A percentile compares a stretch with the other conserved stretches of the same genome.
Evolutionary conservation across 2,888 invertebrate species (phyloP).

Genomic region (Schizotus pectinicornis): DNA sequence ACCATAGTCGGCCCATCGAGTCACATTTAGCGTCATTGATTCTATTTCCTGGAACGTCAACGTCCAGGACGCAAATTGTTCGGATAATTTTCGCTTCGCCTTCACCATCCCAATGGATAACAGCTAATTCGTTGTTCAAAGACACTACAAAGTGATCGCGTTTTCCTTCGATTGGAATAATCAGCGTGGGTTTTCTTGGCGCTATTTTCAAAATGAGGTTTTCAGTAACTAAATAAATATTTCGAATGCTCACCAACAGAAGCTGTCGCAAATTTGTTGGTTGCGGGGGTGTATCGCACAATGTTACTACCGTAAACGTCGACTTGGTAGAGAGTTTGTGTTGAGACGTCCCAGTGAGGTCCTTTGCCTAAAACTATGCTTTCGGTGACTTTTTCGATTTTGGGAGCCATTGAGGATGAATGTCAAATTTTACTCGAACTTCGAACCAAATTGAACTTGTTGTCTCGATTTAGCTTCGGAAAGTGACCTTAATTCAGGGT

Average conservation of each 20-base stretch:
- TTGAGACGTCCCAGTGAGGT: conserved; percentile 70
- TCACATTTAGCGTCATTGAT: conserved; percentile 82
- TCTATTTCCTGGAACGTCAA: conserved; percentile 61
- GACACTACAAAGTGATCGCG: conserved; percentile 68
- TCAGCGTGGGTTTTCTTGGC: conserved; percentile 55
- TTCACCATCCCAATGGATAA: conserved; percentile 69
- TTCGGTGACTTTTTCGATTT: conserved; percentile 55
- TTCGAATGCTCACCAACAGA: conserved; percentile 53
- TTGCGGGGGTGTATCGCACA: conserved; percentile 28
- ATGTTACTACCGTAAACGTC: conserved; percentile 58
- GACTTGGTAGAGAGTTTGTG: conserved; percentile 68
- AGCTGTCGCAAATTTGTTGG: conserved; percentile 17
- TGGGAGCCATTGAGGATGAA: conserved; percentile 23
- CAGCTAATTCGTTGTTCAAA: conserved; percentile 62
- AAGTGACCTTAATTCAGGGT: no score
- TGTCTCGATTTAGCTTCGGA: no score
- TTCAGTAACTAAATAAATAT: no score
- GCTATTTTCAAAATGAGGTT: conserved; percentile 46
- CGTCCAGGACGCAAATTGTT: conserved; percentile 62
- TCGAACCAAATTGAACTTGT: no score
- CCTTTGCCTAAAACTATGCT: conserved; percentile 68
- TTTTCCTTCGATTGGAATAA: conserved; percentile 68
- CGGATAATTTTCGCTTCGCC: conserved; percentile 59
- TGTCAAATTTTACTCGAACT: no score
- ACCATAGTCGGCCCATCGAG: conserved; percentile 71